Evolutionary conservation across 2,113 vertebrate genomes (phyloP).

Genomic region (Ctenodactylus gundi): DNA sequence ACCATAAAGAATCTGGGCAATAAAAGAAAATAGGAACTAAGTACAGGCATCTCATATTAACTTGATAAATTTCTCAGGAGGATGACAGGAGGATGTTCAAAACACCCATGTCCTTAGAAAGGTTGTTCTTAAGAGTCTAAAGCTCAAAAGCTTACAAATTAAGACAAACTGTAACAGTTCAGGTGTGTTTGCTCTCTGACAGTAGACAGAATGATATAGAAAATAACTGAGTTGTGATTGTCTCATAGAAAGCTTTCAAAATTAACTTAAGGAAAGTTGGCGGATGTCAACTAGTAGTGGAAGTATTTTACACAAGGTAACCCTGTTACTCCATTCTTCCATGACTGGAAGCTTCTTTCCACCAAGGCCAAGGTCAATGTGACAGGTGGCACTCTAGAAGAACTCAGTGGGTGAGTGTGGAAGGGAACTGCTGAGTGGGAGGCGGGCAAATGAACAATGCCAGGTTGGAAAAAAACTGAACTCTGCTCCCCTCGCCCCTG

Average conservation of each 20-base stretch:
- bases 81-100: not conserved
- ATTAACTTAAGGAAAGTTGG: not conserved
- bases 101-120: not conserved
- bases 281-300: not conserved
- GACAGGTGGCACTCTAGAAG: not conserved
- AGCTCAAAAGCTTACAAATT: not conserved
- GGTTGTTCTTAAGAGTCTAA: not conserved
- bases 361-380: not conserved
- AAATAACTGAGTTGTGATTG: not conserved
- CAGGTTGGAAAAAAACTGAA: not conserved
- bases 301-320: not conserved
- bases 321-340: not conserved
- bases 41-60: not conserved
- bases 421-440: rapidly evolving
- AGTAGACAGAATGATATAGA: not conserved
- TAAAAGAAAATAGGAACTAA: slow-evolving; percentile 23
- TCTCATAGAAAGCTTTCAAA: not conserved
- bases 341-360: not conserved
- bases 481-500: not conserved
- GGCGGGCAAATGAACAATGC: not conserved
- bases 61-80: not conserved
- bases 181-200: not conserved
- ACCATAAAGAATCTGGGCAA: slow-evolving; percentile 19
- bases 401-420: not conserved
- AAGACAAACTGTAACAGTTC: not conserved